Evolutionary conservation across 1,140 invertebrate species (phyloP), one percentile per base, ranked within the genome.

Genomic region (Drosophila orosa): DNA sequence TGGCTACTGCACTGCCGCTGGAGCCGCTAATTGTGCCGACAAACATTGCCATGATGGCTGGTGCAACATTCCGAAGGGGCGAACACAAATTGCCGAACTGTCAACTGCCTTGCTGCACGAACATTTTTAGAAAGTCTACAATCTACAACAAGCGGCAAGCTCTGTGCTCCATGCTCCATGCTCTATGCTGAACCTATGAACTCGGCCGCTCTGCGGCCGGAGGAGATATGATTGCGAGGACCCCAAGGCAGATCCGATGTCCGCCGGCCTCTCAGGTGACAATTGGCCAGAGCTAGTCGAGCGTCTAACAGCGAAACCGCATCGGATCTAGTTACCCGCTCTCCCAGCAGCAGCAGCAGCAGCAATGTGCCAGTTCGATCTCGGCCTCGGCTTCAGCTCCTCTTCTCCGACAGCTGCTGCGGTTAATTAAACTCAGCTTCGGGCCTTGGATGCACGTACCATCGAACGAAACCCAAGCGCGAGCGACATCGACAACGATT

Each of bases 361-460:
- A 73, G 57, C 71, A 73, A 73, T 75, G 73, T 75, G 61, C 74
- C 55, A 75, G 52, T 77, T 74, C 54, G 15, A 31, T 72, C 39
- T 55, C n/a, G 25, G 25, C 44, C 19, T 6, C 7, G 1, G 31
- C 31, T 13, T 33, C 3, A 45, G 22, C 65, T 73, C 37, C 39
- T 31, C 29, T 63, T n/a, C 5, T 22, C 50, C 42, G 56, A 55
- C 66, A 42, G 61, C 63, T 85, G 67, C 35, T 80, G 81, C 62
- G 79, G 75, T 86, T 83, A 82, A 87, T 76, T 86, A 76, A 81
- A 50, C 45, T 60, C 56, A 52, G 68, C 50, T 33, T n/a, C 29
- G 29, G 50, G 50, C 50, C 13, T 22, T 0, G 31, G 29, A 52
- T 52, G 50, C 48, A 33, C 29, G 29, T 35, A 52, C 68, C 74